phyloP scores from a whole-genome alignment of 2,888 invertebrate genomes.

The Abrostola tripartita region DNA sequence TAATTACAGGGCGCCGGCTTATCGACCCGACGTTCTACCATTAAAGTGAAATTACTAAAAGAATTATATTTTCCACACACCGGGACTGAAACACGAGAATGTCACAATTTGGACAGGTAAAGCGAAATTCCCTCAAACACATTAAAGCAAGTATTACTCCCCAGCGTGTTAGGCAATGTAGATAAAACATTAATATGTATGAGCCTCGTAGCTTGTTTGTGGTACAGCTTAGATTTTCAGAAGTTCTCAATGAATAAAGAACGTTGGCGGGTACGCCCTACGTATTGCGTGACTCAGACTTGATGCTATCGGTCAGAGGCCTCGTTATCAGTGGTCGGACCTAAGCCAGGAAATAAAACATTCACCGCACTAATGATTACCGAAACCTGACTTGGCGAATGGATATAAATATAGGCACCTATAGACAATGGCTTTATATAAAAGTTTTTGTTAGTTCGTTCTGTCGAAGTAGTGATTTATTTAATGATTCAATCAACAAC shows the following conservation, averaged over 20 bases:
- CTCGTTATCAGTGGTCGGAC: constrained; percentile 73
- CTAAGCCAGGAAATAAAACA: constrained; percentile 78
- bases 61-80: constrained; percentile 33
- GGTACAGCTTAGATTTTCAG: constrained; percentile 80
- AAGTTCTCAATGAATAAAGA: constrained; percentile 80
- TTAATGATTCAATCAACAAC: constrained; percentile 34
- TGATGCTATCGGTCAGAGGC: constrained; percentile 70
- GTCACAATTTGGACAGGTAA: constrained; percentile 67
- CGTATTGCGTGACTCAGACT: constrained; percentile 74
- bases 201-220: constrained; percentile 79
- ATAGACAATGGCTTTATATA: constrained; percentile 27
- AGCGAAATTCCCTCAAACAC: constrained; percentile 78
- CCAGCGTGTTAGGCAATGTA: constrained; percentile 77
- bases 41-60: constrained; percentile 39
- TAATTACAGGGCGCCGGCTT: constrained; percentile 31
- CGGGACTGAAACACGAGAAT: constrained; percentile 45
- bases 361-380: constrained; percentile 64
- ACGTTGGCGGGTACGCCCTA: constrained; percentile 45
- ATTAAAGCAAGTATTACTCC: constrained; percentile 75
- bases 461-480: constrained; percentile 9
- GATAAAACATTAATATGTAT: constrained; percentile 86
- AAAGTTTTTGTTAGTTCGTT: background rate
- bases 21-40: constrained; percentile 11
- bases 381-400: constrained; percentile 32
- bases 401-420: constrained; percentile 6